phyloP scores from a whole-genome alignment of 2,888 invertebrate genomes.

The Dastarcus helophoroides region DNA sequence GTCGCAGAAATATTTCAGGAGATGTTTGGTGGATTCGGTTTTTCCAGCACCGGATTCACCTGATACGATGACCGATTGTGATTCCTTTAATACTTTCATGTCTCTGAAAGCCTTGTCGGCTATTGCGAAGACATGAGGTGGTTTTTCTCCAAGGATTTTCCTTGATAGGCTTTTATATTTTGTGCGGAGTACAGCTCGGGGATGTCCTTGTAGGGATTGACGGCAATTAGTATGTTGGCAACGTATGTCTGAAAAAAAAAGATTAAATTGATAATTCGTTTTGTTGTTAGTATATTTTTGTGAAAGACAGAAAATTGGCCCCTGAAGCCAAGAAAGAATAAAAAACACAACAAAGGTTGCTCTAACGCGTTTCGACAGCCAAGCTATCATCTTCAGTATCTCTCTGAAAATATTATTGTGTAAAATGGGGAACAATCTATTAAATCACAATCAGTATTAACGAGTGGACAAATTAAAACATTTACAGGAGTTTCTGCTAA shows the following conservation, averaged over 20 bases:
- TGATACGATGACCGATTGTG: slow-evolving; percentile 94
- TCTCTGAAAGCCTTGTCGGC: slow-evolving; percentile 97
- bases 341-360: too few species aligned
- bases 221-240: slow-evolving; percentile 94
- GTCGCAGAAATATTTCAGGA: slow-evolving; percentile 88
- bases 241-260: slow-evolving; percentile 80
- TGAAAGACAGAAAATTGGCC: too few species aligned
- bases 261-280: too few species aligned
- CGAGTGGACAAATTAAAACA: too few species aligned
- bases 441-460: too few species aligned
- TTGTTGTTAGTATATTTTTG: too few species aligned
- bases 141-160: slow-evolving; percentile 88
- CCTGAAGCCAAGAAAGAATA: too few species aligned
- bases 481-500: too few species aligned
- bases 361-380: too few species aligned
- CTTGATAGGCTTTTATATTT: slow-evolving; percentile 82
- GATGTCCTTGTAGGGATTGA: slow-evolving; percentile 95
- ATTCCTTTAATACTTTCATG: slow-evolving; percentile 86
- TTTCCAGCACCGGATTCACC: slow-evolving; percentile 97
- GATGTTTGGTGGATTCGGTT: slow-evolving; percentile 97
- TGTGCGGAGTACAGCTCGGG: slow-evolving; percentile 71
- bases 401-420: too few species aligned
- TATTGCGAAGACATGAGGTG: slow-evolving; percentile 96
- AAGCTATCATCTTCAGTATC: too few species aligned
- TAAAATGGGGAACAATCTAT: too few species aligned